Conservation (phyloP, 2,113 vertebrate species). For the Malurus alboscapulatus region DNA sequence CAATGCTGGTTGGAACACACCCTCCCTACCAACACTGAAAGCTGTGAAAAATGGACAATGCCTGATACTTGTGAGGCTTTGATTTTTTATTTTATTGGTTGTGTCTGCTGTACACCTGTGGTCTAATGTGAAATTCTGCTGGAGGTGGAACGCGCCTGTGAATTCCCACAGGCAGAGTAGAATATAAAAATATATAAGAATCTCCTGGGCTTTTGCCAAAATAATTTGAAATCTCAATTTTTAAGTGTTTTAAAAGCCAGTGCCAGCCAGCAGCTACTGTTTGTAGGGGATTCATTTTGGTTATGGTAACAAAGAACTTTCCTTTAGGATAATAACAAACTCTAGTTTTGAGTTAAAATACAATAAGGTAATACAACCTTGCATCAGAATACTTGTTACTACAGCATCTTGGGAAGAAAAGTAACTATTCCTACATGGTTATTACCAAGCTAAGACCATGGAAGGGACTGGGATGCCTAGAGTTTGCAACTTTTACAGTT, state of each 20-base stretch:
- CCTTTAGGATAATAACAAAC: neutral
- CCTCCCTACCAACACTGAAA: neutral
- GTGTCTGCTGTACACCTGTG: neutral
- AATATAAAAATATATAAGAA: neutral
- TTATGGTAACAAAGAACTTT: neutral
- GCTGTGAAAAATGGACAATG: neutral
- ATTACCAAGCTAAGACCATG: neutral
- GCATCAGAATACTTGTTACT: neutral
- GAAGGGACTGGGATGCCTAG: neutral
- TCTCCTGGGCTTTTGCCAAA: neutral
- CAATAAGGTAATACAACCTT: neutral
- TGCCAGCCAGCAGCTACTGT: neutral
- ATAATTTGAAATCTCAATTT: slow-evolving; percentile 5
- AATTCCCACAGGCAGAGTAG: neutral
- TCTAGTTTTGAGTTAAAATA: neutral
- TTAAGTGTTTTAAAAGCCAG: neutral
- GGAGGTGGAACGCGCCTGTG: neutral
- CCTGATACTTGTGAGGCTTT: neutral
- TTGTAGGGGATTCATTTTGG: neutral
- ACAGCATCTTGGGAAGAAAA: neutral
- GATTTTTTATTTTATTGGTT: neutral
- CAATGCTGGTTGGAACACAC: neutral
- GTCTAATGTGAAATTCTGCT: neutral
- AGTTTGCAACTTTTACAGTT: neutral
- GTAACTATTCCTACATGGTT: neutral